Evolutionary conservation across 2,888 invertebrate species (phyloP).

Genomic region (Coremacera marginata): DNA sequence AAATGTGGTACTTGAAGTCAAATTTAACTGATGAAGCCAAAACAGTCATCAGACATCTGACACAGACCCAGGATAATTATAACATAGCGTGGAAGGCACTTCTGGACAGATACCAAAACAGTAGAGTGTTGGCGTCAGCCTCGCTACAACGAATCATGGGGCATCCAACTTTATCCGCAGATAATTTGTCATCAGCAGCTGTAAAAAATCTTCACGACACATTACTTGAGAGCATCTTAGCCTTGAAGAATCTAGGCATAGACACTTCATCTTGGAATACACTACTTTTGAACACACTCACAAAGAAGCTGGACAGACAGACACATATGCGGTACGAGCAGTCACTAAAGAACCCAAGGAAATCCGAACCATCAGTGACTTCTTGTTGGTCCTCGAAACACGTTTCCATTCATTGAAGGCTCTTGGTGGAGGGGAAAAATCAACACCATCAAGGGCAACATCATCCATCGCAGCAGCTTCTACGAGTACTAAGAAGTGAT

Average conservation of each 20-base stretch:
- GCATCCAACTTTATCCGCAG: background rate
- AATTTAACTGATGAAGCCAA: too few species aligned
- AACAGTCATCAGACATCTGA: too few species aligned
- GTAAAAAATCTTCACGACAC: constrained; percentile 14
- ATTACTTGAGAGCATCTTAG: background rate
- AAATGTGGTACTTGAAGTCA: too few species aligned
- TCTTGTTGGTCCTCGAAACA: background rate
- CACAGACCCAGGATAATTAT: too few species aligned
- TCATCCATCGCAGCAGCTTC: too few species aligned
- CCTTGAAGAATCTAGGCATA: constrained; percentile 16
- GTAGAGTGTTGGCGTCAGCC: background rate
- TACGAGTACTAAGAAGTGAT: too few species aligned
- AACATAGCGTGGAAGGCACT: background rate
- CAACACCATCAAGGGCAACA: too few species aligned
- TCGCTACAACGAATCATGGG: background rate
- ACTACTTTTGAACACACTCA: constrained; percentile 18
- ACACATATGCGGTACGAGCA: constrained; percentile 8
- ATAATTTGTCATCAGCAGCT: background rate
- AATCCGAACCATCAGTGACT: background rate
- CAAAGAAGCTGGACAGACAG: constrained; percentile 3
- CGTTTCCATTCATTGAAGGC: too few species aligned
- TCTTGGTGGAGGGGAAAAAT: background rate
- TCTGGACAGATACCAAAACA: constrained; percentile 19
- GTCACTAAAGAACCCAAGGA: constrained; percentile 1
- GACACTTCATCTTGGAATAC: constrained; percentile 13